These are phyloP conservation scores for Puffinus mauretanicus DNA, from an alignment of 2,113 vertebrate genomes.

Conservation along the genomic window DNA sequence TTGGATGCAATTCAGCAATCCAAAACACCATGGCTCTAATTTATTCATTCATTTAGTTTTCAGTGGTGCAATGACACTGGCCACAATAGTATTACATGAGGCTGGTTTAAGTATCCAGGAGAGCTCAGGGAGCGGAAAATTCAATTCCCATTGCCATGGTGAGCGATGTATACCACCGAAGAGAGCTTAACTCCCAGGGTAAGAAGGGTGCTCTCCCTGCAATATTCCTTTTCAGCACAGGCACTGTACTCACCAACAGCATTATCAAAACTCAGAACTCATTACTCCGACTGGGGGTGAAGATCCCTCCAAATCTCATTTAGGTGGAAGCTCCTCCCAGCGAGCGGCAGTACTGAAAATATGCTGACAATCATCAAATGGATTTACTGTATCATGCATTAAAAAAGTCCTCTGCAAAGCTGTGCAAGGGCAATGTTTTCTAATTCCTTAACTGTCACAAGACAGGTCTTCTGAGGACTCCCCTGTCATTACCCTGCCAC, in stretches of 20 bases:
- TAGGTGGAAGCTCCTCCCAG: background rate
- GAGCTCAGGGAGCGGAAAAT: slow-evolving; percentile 62
- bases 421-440: background rate
- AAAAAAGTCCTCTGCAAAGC: background rate
- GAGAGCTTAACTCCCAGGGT: slow-evolving; percentile 23
- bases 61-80: slow-evolving; percentile 53
- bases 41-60: slow-evolving; percentile 73
- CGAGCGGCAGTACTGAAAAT: background rate
- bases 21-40: slow-evolving; percentile 52
- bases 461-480: background rate
- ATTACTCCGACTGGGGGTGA: background rate
- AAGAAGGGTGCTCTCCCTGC: slow-evolving; percentile 45
- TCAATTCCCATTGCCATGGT: slow-evolving; percentile 75
- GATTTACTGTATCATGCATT: background rate
- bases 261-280: slow-evolving; percentile 23
- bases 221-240: slow-evolving; percentile 1
- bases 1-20: slow-evolving; percentile 65
- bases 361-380: background rate
- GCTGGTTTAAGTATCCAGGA: slow-evolving; percentile 60
- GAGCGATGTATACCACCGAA: slow-evolving; percentile 11
- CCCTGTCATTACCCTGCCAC: background rate
- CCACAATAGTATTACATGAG: slow-evolving; percentile 63
- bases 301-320: slow-evolving; percentile 2
- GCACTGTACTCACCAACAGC: slow-evolving; percentile 37
- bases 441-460: background rate